A percentile compares a stretch with the other conserved stretches of the same genome.
phyloP scores from a whole-genome alignment of 2,797 vertebrate species.

The Gadopsis bispinosus region DNA sequence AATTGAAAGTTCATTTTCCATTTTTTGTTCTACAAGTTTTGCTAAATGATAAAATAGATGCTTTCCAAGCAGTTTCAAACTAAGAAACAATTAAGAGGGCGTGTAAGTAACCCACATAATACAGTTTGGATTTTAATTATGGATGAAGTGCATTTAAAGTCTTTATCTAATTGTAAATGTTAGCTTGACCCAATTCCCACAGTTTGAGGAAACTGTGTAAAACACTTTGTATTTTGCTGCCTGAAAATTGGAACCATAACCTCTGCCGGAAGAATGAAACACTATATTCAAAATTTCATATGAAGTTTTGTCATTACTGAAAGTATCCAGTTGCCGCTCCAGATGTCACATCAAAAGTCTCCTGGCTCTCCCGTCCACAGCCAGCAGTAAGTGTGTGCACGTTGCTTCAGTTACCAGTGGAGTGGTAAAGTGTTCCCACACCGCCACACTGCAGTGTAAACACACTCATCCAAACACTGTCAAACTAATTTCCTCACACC shows the following conservation, averaged over 20 bases:
- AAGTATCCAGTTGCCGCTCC: conserved; percentile 50
- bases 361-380: conserved; percentile 12
- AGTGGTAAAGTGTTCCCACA: conserved; percentile 53
- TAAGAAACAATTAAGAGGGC: conserved; percentile 69
- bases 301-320: conserved; percentile 42
- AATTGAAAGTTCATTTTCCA: conserved; percentile 80
- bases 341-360: conserved; percentile 54
- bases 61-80: conserved; percentile 80
- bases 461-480: conserved; percentile 77
- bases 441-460: conserved; percentile 61
- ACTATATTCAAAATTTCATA: conserved; percentile 54
- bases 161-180: conserved; percentile 67
- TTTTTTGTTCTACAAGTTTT: conserved; percentile 74
- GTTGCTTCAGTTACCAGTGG: conserved; percentile 38
- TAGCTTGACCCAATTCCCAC: conserved; percentile 73
- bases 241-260: conserved; percentile 54
- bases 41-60: conserved; percentile 79
- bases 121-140: conserved; percentile 73
- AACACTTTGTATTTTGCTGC: conserved; percentile 53
- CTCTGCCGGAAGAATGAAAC: conserved; percentile 48
- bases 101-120: conserved; percentile 61
- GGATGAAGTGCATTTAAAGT: conserved; percentile 63
- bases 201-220: conserved; percentile 60
- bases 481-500: conserved; percentile 77
- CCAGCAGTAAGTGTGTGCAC: conserved; percentile 37